Base-by-base conservation (phyloP, 2,888 invertebrate genomes). In the Tenthredo scrophulariae region DNA sequence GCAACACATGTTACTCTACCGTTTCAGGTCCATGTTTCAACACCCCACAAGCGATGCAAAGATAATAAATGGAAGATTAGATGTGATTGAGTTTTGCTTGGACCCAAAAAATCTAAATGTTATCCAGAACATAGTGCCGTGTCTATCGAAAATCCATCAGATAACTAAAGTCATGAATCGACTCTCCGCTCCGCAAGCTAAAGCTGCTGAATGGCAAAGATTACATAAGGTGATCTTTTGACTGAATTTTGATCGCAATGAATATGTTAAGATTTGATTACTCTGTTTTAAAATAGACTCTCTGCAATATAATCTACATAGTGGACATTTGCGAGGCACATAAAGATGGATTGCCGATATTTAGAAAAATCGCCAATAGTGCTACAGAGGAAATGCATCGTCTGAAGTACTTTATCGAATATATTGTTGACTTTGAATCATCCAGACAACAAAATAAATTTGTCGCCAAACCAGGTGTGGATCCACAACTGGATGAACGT, bases 401-500 rank as follows among this genome's bases (percentile, higher is more conserved):
- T 91, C 94, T 97, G 90, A 96, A 96, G 84, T 94, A 96, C 84
- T 96, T 96, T 84, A 96, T 97, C 92, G 95, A 96, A 87, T 95
- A 96, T 88, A 95, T 97, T n/a, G 94, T 97, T 86, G 97, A 97
- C 91, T 96, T 96, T 90, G 96, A 95, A 85, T 94, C 95, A 54
- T 95, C 95, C 10, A 95, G 94, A 87, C 93, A 93, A 9, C 94
- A 95, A 88, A 95, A 95, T 54, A 95, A 96, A 89, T 96, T 98
- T 89, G 95, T 96, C 0, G 96, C 98, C 0, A 97, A 96, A 88
- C 93, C 95, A 37, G 97, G 97, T 80, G 95, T 98, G 2, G 97
- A 97, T 91, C 94, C 95, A 2, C 95, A 96, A 87, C 94, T 98
- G 72, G 98, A 98, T 92, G 95, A 95, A 90, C 96, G 97, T 96